These are phyloP conservation scores for Crotalus helleri DNA, from an alignment of 2,113 vertebrate genomes.

Conservation along the genomic window DNA sequence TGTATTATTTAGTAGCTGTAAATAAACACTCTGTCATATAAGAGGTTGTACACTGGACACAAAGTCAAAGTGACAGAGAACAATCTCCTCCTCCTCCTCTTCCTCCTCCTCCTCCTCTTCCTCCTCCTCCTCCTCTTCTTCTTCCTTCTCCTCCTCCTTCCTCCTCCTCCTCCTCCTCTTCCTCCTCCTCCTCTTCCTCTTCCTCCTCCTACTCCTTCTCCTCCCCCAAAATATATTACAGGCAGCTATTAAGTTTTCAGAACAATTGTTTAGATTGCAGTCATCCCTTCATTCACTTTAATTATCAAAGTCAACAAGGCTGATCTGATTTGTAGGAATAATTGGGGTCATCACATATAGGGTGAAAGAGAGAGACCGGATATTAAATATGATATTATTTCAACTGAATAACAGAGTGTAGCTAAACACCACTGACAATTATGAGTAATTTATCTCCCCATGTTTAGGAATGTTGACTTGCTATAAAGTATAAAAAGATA, in stretches of 20 bases:
- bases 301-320: conserved; percentile 65
- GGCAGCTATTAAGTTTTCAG: conserved; percentile 31
- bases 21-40: background rate
- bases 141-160: background rate
- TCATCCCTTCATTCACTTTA: conserved; percentile 46
- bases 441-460: conserved; percentile 33
- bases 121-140: too few species aligned
- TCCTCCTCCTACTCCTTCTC: background rate
- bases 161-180: background rate
- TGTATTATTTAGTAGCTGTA: background rate
- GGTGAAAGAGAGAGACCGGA: conserved; percentile 42
- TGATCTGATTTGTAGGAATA: conserved; percentile 71
- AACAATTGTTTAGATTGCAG: conserved; percentile 35
- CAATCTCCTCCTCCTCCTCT: background rate
- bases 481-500: conserved; percentile 23
- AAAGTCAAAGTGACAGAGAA: conserved; percentile 31
- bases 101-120: background rate
- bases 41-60: conserved; percentile 1
- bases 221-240: conserved; percentile 14
- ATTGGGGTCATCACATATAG: conserved; percentile 64
- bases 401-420: conserved; percentile 46
- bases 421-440: conserved; percentile 24
- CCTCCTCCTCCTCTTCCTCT: fast-evolving
- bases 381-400: conserved; percentile 50
- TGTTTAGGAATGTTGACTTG: conserved; percentile 42